These are phyloP conservation scores for Anoplius nigerrimus DNA, from an alignment of 2,888 invertebrate species.

Conservation along the genomic window DNA sequence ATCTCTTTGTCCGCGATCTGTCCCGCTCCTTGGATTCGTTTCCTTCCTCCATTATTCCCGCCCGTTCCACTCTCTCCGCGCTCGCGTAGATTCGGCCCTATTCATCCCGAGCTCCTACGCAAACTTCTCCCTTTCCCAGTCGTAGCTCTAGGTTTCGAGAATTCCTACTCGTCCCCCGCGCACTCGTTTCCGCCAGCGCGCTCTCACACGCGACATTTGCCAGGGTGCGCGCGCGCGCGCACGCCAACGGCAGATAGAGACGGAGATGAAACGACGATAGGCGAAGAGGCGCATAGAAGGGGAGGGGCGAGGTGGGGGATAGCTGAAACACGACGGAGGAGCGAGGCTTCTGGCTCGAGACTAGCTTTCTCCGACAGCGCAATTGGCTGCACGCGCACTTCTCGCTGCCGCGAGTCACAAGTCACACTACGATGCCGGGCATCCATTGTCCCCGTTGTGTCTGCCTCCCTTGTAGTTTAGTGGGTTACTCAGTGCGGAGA, in stretches of 20 bases:
- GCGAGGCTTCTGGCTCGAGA: conserved; percentile 24
- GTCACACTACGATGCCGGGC: conserved; percentile 53
- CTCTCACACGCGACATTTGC: not conserved
- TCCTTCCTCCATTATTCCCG: too few species aligned
- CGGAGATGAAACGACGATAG: not conserved
- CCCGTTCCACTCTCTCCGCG: too few species aligned
- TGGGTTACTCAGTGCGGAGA: conserved; percentile 64
- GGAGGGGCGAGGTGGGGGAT: not conserved
- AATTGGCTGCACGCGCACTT: conserved; percentile 44
- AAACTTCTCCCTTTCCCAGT: not conserved
- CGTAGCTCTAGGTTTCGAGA: not conserved
- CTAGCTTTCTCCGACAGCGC: conserved; percentile 55
- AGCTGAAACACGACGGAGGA: not conserved
- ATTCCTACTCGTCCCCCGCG: not conserved
- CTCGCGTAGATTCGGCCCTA: not conserved
- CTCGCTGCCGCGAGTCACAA: conserved; percentile 50
- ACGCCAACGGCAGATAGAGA: not conserved
- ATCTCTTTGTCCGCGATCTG: too few species aligned
- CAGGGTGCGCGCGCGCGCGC: not conserved
- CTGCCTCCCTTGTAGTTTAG: conserved; percentile 65
- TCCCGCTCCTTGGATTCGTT: not conserved
- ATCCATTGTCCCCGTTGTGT: conserved; percentile 68
- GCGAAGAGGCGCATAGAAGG: not conserved
- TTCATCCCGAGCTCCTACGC: not conserved
- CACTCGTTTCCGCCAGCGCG: not conserved